A percentile compares a stretch with the other conserved stretches of the same genome.
Conservation (phyloP, 2,797 vertebrate genomes). For the Coccyzus lansbergi region DNA sequence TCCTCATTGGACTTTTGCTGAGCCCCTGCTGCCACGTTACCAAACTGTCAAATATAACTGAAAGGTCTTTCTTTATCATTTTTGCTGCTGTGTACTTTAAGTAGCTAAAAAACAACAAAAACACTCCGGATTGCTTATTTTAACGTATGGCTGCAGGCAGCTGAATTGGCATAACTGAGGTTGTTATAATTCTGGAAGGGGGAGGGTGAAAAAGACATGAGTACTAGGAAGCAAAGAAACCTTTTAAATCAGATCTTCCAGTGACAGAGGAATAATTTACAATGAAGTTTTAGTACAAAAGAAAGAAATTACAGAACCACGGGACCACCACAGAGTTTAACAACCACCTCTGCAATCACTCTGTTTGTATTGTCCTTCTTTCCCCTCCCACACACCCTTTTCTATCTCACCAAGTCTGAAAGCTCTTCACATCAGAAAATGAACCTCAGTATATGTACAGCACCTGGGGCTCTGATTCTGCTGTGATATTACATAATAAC, state of each 20-base stretch:
- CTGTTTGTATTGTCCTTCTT: conserved; percentile 51
- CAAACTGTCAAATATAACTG: not conserved
- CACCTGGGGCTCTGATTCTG: conserved; percentile 49
- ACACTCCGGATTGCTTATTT: not conserved
- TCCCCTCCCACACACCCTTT: conserved; percentile 15
- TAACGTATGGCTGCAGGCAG: conserved; percentile 7
- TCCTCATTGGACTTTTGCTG: not conserved
- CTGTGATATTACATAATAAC: conserved; percentile 54
- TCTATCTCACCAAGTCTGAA: conserved; percentile 54
- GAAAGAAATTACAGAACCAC: conserved; percentile 31
- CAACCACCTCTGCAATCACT: conserved; percentile 35
- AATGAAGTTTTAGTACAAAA: conserved; percentile 29
- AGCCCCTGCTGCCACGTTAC: not conserved
- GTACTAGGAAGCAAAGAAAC: conserved; percentile 6
- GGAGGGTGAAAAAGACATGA: not conserved
- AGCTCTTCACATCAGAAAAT: conserved; percentile 61
- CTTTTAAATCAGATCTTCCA: conserved; percentile 39
- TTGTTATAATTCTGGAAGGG: conserved; percentile 9
- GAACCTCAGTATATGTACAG: conserved; percentile 22
- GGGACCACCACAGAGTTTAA: conserved; percentile 4
- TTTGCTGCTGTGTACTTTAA: not conserved
- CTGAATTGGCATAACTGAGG: conserved; percentile 5
- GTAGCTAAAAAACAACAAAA: not conserved
- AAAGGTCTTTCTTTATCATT: not conserved
- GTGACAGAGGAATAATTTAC: conserved; percentile 38